phyloP scores from a whole-genome alignment of 1,140 invertebrate genomes.

The Drosophila bocki region DNA sequence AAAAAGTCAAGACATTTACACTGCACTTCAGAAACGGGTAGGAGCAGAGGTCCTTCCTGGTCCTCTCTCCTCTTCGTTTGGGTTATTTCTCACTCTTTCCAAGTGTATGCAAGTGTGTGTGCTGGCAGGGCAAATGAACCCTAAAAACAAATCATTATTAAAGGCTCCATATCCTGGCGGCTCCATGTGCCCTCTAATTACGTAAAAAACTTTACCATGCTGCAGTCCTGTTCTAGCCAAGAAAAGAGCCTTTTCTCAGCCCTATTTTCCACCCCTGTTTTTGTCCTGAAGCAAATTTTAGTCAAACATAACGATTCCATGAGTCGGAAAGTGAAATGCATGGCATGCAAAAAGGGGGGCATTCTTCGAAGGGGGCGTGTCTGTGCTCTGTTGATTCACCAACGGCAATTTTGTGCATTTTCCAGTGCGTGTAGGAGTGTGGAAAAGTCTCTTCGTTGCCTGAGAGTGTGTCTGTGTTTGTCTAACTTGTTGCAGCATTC shows the following conservation, averaged over 20 bases:
- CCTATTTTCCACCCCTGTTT: neutral
- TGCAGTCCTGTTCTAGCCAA: conserved; percentile 27
- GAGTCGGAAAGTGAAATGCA: conserved; percentile 63
- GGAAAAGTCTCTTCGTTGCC: conserved; percentile 5
- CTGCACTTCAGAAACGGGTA: conserved; percentile 61
- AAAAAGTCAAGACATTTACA: conserved; percentile 84
- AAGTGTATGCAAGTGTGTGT: neutral
- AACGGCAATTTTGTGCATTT: conserved; percentile 72
- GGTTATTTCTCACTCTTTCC: conserved; percentile 7
- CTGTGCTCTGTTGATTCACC: conserved; percentile 56
- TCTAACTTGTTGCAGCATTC: conserved; percentile 76
- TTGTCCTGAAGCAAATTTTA: conserved; percentile 62
- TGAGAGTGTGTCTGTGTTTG: conserved; percentile 11
- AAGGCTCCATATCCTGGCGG: conserved; percentile 36
- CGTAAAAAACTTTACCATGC: conserved; percentile 70
- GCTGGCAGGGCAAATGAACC: conserved; percentile 68
- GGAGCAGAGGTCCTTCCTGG: conserved; percentile 17
- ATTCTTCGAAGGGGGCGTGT: conserved; percentile 27
- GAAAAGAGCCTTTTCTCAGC: conserved; percentile 11
- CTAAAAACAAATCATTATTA: conserved; percentile 80
- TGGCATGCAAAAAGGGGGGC: conserved; percentile 22
- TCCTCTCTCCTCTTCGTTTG: neutral
- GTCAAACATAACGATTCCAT: conserved; percentile 68
- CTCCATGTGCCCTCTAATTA: conserved; percentile 76
- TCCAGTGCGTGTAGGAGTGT: conserved; percentile 32